Evolutionary conservation across 2,797 vertebrate genomes (phyloP).

Genomic region (Hyperoplus lanceolatus): DNA sequence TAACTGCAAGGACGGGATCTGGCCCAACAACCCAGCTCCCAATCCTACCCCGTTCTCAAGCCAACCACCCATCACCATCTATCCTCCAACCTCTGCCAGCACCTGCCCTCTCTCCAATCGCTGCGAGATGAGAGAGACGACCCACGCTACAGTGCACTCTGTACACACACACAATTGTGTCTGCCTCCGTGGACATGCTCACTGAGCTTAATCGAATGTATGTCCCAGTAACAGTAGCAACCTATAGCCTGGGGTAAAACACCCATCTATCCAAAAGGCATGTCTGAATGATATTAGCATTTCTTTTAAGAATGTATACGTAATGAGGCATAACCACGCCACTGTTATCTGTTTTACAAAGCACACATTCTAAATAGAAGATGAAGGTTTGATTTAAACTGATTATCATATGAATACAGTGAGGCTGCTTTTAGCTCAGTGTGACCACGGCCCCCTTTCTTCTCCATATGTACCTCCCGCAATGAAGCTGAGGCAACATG

Average conservation of each 20-base stretch:
- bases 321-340: conserved; percentile 24
- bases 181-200: conserved; percentile 78
- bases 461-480: conserved; percentile 68
- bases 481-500: conserved; percentile 67
- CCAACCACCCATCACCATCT: conserved; percentile 74
- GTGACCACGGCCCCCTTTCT: conserved; percentile 54
- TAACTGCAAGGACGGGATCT: conserved; percentile 83
- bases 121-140: conserved; percentile 63
- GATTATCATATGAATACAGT: conserved; percentile 18
- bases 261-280: conserved; percentile 47
- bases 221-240: conserved; percentile 66
- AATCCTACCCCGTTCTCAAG: conserved; percentile 63
- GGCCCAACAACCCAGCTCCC: conserved; percentile 68
- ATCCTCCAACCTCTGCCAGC: conserved; percentile 76
- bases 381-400: conserved; percentile 46
- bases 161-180: conserved; percentile 59
- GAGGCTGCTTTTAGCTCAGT: conserved; percentile 46
- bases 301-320: conserved; percentile 54
- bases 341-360: conserved; percentile 37
- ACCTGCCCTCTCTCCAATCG: conserved; percentile 71
- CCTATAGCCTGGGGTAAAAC: conserved; percentile 74
- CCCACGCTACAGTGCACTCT: conserved; percentile 63
- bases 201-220: conserved; percentile 75
- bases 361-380: conserved; percentile 26
- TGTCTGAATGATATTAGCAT: conserved; percentile 56